Percentiles rank a stretch among this genome's conserved stretches.
These are phyloP conservation scores for Ptychochromis oligacanthus DNA, from an alignment of 2,113 vertebrate species.

Conservation along the genomic window DNA sequence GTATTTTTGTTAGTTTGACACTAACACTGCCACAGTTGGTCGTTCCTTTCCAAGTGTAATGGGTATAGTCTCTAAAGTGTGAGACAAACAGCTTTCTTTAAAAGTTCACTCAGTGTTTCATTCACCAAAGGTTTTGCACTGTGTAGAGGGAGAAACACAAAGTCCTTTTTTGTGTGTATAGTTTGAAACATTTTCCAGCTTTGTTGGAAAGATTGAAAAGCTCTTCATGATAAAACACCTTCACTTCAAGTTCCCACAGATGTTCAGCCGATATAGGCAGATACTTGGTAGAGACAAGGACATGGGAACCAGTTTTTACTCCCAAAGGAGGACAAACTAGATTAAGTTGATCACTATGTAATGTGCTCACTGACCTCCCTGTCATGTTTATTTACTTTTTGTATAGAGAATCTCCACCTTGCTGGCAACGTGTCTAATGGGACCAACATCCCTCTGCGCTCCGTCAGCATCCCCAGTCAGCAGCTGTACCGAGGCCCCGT, in stretches of 20 bases:
- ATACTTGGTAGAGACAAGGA: background rate
- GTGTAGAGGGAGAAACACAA: background rate
- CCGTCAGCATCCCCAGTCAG: conserved; percentile 64
- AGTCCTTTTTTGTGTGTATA: too few species aligned
- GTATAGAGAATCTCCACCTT: conserved; percentile 72
- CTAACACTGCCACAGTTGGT: too few species aligned
- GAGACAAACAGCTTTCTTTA: background rate
- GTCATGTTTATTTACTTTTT: background rate
- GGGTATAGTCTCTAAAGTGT: too few species aligned
- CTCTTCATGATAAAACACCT: background rate
- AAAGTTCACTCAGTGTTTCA: background rate
- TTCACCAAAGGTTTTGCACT: background rate
- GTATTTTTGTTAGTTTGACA: background rate
- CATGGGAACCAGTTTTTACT: background rate
- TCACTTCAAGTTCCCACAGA: background rate
- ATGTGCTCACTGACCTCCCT: background rate
- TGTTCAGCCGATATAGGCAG: background rate
- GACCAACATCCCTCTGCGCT: conserved; percentile 62
- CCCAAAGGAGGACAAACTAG: background rate
- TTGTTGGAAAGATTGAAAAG: background rate
- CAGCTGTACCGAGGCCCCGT: conserved; percentile 86
- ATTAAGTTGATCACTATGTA: background rate
- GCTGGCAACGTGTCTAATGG: conserved; percentile 68
- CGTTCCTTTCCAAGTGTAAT: background rate
- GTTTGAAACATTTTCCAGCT: background rate